Conservation (phyloP, 2,888 invertebrate genomes). For the Incurvaria masculella region DNA sequence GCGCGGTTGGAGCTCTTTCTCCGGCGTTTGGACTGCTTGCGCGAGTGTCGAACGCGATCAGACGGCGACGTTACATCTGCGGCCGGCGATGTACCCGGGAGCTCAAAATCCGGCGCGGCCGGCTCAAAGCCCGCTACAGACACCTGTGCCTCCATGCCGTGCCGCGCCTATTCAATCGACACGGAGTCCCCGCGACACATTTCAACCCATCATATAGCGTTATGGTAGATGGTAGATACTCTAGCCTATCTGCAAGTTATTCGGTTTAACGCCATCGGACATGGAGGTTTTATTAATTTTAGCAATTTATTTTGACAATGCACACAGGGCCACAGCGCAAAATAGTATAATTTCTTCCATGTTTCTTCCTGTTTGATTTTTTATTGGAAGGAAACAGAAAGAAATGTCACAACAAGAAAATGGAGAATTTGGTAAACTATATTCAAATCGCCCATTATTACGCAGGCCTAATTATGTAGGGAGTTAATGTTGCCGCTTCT, state of each 20-base stretch:
- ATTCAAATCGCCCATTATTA: no score
- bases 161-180: not conserved
- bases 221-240: no score
- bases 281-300: no score
- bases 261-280: no score
- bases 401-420: slow-evolving; percentile 55
- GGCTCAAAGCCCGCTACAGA: not conserved
- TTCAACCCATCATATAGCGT: not conserved
- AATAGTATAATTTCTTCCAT: no score
- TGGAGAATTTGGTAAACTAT: no score
- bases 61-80: not conserved
- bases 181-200: not conserved
- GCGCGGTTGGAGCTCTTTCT: slow-evolving; percentile 73
- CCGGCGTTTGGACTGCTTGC: slow-evolving; percentile 67
- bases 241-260: no score
- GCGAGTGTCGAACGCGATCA: slow-evolving; percentile 30
- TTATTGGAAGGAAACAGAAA: not conserved
- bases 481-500: no score
- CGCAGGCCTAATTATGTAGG: no score
- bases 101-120: not conserved
- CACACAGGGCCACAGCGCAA: no score
- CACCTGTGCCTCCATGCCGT: not conserved
- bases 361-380: no score
- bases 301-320: no score
- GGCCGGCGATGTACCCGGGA: not conserved